A percentile compares a stretch with the other conserved stretches of the same genome.
Evolutionary conservation across 1,140 invertebrate species (phyloP).

Genomic region (Drosophila trapezifrons): DNA sequence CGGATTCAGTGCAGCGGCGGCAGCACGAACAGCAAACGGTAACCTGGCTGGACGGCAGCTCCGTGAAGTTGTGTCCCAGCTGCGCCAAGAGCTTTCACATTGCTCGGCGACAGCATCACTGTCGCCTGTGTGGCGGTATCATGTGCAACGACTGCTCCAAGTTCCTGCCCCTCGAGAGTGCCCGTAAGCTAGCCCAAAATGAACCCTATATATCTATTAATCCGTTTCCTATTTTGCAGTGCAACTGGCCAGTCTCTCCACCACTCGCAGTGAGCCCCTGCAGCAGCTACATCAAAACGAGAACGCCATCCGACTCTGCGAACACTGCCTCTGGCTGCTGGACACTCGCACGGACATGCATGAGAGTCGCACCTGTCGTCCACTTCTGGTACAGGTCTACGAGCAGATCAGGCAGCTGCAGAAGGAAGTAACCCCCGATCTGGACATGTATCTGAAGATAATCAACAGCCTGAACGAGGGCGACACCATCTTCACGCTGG

Average conservation of each 20-base stretch:
- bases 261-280: slow-evolving; percentile 55
- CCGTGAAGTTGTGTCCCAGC: slow-evolving; percentile 94
- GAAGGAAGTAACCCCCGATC: slow-evolving; percentile 90
- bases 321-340: slow-evolving; percentile 93
- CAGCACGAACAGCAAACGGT: slow-evolving; percentile 92
- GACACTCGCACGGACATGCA: slow-evolving; percentile 91
- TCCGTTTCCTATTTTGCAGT: slow-evolving; percentile 30
- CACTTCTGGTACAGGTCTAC: slow-evolving; percentile 92
- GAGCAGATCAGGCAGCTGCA: slow-evolving; percentile 91
- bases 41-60: slow-evolving; percentile 95
- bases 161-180: slow-evolving; percentile 93
- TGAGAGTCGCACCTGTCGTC: slow-evolving; percentile 91
- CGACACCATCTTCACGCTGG: slow-evolving; percentile 93
- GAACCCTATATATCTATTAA: neutral
- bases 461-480: slow-evolving; percentile 88
- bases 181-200: slow-evolving; percentile 87
- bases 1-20: slow-evolving; percentile 92
- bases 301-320: slow-evolving; percentile 91
- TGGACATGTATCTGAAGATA: slow-evolving; percentile 95
- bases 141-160: slow-evolving; percentile 97
- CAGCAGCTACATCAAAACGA: slow-evolving; percentile 62
- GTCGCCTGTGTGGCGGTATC: slow-evolving; percentile 96
- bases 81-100: slow-evolving; percentile 95
- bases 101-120: slow-evolving; percentile 96
- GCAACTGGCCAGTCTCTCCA: slow-evolving; percentile 74